These are phyloP conservation scores for Crocodylus rhombifer DNA, from an alignment of 2,797 vertebrate species.

Conservation along the genomic window DNA sequence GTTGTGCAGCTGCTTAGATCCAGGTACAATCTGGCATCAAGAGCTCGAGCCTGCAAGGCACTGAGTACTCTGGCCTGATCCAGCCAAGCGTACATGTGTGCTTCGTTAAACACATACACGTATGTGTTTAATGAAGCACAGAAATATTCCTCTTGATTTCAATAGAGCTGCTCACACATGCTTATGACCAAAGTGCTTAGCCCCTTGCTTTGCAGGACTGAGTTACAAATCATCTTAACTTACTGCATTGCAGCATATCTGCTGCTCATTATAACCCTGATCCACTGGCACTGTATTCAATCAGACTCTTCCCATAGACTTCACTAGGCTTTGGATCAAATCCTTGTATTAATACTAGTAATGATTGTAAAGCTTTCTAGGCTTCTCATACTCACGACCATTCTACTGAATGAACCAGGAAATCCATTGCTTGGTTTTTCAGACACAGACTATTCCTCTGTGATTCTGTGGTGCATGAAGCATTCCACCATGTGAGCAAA, in stretches of 20 bases:
- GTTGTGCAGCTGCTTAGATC: background rate
- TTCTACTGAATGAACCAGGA: background rate
- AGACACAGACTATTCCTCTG: constrained; percentile 48
- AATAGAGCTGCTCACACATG: background rate
- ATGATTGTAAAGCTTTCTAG: background rate
- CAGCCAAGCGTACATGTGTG: rapidly evolving
- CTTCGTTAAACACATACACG: no score
- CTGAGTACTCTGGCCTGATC: background rate
- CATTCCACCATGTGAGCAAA: background rate
- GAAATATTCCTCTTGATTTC: background rate
- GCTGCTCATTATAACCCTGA: background rate
- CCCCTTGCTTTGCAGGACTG: rapidly evolving
- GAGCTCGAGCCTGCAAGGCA: background rate
- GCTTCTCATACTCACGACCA: constrained; percentile 34
- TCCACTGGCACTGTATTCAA: rapidly evolving
- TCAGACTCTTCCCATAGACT: background rate
- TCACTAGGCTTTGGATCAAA: background rate
- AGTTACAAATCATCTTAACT: rapidly evolving
- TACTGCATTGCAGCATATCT: background rate
- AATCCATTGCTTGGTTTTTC: constrained; percentile 26
- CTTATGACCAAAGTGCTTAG: background rate
- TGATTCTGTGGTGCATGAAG: constrained; percentile 2
- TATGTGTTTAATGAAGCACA: background rate
- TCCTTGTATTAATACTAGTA: background rate
- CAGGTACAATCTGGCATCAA: background rate